Evolutionary conservation across 2,113 vertebrate species (phyloP).

Genomic region (Orcinus orca): DNA sequence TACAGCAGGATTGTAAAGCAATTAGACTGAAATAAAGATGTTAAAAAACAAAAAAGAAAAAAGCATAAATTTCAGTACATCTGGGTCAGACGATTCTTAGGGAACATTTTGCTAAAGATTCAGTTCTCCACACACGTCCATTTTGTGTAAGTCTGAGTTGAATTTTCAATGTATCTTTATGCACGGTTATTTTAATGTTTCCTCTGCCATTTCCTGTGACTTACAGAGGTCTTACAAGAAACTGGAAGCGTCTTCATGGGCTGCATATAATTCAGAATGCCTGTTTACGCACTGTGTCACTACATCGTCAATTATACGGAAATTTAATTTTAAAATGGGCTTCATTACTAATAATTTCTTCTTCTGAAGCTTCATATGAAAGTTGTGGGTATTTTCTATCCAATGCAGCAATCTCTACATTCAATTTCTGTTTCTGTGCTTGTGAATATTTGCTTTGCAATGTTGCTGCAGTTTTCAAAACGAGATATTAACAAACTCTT

Average conservation of each 20-base stretch:
- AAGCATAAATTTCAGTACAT: background rate
- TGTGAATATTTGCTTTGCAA: background rate
- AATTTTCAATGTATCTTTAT: slow-evolving; percentile 41
- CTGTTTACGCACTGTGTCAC: background rate
- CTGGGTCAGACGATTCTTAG: background rate
- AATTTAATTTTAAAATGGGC: background rate
- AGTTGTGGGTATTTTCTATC: background rate
- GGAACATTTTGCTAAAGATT: background rate
- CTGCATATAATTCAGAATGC: background rate
- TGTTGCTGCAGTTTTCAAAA: slow-evolving; percentile 10
- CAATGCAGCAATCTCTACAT: background rate
- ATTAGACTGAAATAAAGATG: too few species aligned
- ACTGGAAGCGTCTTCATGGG: background rate
- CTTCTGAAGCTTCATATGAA: background rate
- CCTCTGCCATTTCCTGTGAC: slow-evolving; percentile 11
- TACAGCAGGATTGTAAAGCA: too few species aligned
- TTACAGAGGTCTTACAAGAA: background rate
- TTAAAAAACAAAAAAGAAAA: background rate
- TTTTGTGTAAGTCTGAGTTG: slow-evolving; percentile 35
- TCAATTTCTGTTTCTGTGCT: background rate
- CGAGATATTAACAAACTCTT: background rate
- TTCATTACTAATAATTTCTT: slow-evolving; percentile 1
- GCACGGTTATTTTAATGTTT: background rate
- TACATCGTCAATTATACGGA: background rate
- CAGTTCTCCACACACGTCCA: background rate